Evolutionary conservation across 2,888 invertebrate genomes (phyloP).

Genomic region (Tortrix viridana): DNA sequence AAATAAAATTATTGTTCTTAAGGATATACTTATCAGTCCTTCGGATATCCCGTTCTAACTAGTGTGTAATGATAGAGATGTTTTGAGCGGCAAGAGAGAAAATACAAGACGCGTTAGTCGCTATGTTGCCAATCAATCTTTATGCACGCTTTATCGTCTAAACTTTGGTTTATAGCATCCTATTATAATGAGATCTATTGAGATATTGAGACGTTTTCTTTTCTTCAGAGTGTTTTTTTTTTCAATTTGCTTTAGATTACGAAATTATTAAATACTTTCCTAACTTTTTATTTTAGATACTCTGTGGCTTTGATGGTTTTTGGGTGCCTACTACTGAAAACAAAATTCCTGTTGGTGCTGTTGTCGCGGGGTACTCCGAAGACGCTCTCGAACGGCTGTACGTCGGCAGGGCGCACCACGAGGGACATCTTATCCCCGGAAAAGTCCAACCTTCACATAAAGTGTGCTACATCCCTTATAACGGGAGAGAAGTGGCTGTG

Average conservation of each 20-base stretch:
- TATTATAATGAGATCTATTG: not conserved
- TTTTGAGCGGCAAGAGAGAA: too few relatives aligned
- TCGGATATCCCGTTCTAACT: too few relatives aligned
- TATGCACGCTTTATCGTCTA: too few relatives aligned
- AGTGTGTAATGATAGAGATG: too few relatives aligned
- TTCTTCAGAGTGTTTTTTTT: too few relatives aligned
- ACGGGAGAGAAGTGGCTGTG: slow-evolving; percentile 37
- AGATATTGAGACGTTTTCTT: too few relatives aligned
- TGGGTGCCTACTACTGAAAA: slow-evolving; percentile 27
- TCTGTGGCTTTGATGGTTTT: slow-evolving; percentile 30
- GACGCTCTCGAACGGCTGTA: slow-evolving; percentile 28
- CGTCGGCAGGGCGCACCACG: slow-evolving; percentile 22
- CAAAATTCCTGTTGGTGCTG: slow-evolving; percentile 29
- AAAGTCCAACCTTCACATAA: slow-evolving; percentile 86
- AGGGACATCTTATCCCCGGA: slow-evolving; percentile 83
- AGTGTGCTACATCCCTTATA: slow-evolving; percentile 86
- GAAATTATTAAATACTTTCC: too few relatives aligned
- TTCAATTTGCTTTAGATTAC: not conserved
- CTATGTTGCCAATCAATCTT: too few relatives aligned
- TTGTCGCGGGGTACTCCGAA: slow-evolving; percentile 31
- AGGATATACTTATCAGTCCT: too few relatives aligned
- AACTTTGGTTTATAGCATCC: too few relatives aligned
- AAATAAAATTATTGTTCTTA: too few relatives aligned
- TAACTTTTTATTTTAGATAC: slow-evolving; percentile 9
- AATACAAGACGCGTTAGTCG: too few relatives aligned